Conservation (phyloP, 2,888 invertebrate genomes). For the Chrysolina oricalcia region DNA sequence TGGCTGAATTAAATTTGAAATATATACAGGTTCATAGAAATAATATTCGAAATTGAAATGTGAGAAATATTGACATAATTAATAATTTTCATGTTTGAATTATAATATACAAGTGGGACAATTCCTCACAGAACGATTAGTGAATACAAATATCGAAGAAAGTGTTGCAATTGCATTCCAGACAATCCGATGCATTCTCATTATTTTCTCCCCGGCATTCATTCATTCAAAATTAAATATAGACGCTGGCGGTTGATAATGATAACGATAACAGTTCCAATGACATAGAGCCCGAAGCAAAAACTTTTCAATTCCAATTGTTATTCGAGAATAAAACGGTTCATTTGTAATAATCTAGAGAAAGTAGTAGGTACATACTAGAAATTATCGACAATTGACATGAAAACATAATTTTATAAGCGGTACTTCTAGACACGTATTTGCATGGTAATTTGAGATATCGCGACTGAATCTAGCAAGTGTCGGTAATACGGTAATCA, state of each 20-base stretch:
- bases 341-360: conserved; percentile 20
- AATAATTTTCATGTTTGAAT: too few species aligned
- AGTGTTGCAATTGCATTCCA: background rate
- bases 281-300: conserved; percentile 15
- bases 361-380: conserved; percentile 19
- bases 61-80: too few species aligned
- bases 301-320: conserved; percentile 17
- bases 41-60: too few species aligned
- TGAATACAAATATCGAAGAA: too few species aligned
- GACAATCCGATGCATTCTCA: background rate
- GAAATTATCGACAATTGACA: conserved; percentile 25
- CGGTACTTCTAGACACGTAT: conserved; percentile 5
- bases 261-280: conserved; percentile 23
- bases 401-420: conserved; percentile 20
- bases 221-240: background rate
- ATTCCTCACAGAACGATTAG: too few species aligned
- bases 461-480: background rate
- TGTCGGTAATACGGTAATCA: background rate
- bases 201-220: too few species aligned
- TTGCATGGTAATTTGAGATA: conserved; percentile 10
- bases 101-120: too few species aligned
- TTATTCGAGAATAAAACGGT: conserved; percentile 19
- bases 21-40: too few species aligned
- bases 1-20: too few species aligned
- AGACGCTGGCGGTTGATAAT: background rate